Conservation (phyloP, 1,140 invertebrate genomes). For the Solenopsis invicta region DNA sequence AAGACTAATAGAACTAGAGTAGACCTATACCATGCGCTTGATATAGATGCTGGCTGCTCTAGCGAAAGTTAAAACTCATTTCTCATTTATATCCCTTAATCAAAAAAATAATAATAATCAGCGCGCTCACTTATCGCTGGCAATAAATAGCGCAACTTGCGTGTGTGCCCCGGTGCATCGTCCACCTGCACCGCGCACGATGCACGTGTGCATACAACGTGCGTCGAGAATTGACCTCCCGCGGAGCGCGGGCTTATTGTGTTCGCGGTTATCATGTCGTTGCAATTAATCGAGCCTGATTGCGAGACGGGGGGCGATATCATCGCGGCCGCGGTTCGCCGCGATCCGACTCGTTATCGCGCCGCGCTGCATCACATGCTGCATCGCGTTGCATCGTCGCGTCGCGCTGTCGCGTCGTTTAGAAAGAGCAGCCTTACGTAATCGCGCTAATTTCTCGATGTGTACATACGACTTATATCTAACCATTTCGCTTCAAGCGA, state of each 20-base stretch:
- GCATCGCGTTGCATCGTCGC: neutral
- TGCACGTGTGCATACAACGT: constrained; percentile 13
- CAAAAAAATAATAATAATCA: constrained; percentile 15
- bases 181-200: constrained; percentile 26
- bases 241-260: constrained; percentile 66
- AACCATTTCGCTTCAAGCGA: neutral
- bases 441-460: constrained; percentile 40
- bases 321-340: constrained; percentile 57
- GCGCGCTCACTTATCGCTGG: constrained; percentile 58
- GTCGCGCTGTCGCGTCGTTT: neutral
- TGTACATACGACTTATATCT: neutral
- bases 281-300: constrained; percentile 77
- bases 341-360: constrained; percentile 38
- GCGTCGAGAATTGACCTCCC: constrained; percentile 46
- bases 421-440: constrained; percentile 53
- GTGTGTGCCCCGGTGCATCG: constrained; percentile 12
- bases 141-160: constrained; percentile 64
- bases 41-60: neutral
- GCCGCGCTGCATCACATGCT: constrained; percentile 5
- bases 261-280: constrained; percentile 70
- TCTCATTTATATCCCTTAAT: neutral
- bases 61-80: neutral
- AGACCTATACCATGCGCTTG: neutral
- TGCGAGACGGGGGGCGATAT: constrained; percentile 70
- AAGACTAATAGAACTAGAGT: neutral